A percentile compares a stretch with the other conserved stretches of the same genome.
Conservation (phyloP, 2,797 vertebrate species). For the Coregonus ussuriensis region DNA sequence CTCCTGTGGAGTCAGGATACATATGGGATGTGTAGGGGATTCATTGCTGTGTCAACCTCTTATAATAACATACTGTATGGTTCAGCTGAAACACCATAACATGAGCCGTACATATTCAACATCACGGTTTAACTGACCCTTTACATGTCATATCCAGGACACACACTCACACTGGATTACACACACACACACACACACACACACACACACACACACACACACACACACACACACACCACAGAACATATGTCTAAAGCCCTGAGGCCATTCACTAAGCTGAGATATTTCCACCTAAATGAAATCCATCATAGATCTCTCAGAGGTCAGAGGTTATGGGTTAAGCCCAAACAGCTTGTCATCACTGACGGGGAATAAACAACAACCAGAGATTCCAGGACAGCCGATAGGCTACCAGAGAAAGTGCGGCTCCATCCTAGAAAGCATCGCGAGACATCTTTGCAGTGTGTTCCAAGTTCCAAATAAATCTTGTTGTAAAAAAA, state of each 20-base stretch:
- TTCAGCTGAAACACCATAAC: not conserved
- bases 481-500: too few species aligned
- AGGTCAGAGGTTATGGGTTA: not conserved
- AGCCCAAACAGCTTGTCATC: not conserved
- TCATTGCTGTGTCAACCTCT: not conserved
- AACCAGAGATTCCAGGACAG: not conserved
- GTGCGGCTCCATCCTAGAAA: not conserved
- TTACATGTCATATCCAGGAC: not conserved
- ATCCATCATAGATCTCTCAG: not conserved
- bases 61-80: not conserved
- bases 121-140: not conserved
- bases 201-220: too few species aligned
- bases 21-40: too few species aligned
- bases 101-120: not conserved
- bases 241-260: not conserved
- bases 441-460: too few species aligned
- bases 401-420: too few species aligned
- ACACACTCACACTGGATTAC: too few species aligned
- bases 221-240: too few species aligned
- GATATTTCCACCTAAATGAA: not conserved
- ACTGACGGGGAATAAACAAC: not conserved
- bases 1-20: too few species aligned
- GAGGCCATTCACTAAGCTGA: not conserved
- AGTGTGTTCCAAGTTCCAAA: too few species aligned
- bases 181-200: not conserved